Evolutionary conservation across 30 jellyfish, hydroid and myxozoan genomes (phyloP), one percentile per base, ranked within the genome.

Genomic region (Aurelia sp.): DNA sequence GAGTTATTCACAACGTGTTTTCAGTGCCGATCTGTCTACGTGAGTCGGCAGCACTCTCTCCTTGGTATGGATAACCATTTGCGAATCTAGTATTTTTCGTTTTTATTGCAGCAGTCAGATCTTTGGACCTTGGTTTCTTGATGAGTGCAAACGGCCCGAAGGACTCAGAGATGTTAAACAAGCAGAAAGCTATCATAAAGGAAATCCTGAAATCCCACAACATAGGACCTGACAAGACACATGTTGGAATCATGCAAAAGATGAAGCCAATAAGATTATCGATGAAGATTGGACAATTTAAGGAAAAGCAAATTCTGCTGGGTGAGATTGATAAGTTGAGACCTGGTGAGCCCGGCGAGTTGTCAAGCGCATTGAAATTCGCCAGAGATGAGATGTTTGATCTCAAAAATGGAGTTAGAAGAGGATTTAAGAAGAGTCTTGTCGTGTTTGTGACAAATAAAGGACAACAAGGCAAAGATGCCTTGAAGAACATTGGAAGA

Each of bases 371-470:
- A 21, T 55, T 86, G 73, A 52, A 64, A 3, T 33, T 72, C 62
- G 89, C 84, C 8, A 30, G 59, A 13, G 85, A 76, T 4, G 33
- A 70, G 63, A 19, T 73, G 76, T 92, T 86, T 77, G 47, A 65
- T 17, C 41, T 60, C 41, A 51, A 72, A 17, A 79, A 92, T 44
- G 98, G 98, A 4, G 96, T 92, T 6, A 86, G 98, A 73, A 84
- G 79, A 11, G 92, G 90, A 31, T 64, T n/a, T 50, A 75, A 58
- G 48, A 79, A 61, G 87, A 90, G 90, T 33, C 82, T 88, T 4
- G 82, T 82, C 30, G 78, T 92, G 3, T 86, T 92, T 65, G 80
- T 86, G 47, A 79, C 61, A 63, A 85, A 74, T 18, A 21, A 62
- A 0, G 20, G 30, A 13, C 52, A 69, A 44, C 92, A 51, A 15